Conservation (phyloP, 2,113 vertebrate species). For the Myotis davidii region DNA sequence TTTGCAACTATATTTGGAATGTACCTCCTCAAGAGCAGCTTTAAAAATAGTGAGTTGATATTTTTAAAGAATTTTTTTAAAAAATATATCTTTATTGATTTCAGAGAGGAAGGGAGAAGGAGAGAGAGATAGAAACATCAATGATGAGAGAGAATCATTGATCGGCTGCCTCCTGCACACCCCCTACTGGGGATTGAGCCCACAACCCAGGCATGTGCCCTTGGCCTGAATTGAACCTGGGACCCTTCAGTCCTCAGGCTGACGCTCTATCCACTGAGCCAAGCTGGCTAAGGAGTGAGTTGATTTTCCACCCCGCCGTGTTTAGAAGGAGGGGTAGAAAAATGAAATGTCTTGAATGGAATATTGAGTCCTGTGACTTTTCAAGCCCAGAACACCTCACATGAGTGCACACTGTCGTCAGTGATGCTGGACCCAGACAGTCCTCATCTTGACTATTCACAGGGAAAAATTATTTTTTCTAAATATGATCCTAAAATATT, state of each 20-base stretch:
- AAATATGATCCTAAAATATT: constrained; percentile 73
- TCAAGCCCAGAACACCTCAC: constrained; percentile 41
- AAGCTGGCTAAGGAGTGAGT: neutral
- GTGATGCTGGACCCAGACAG: constrained; percentile 51
- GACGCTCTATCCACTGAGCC: too few relatives aligned
- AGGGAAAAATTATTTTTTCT: constrained; percentile 78
- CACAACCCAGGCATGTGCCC: too few relatives aligned
- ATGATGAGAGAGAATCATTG: too few relatives aligned
- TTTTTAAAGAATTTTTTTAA: too few relatives aligned
- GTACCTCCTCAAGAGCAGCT: neutral
- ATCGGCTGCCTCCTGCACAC: too few relatives aligned
- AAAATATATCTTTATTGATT: too few relatives aligned
- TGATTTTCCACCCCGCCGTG: neutral
- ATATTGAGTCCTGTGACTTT: neutral
- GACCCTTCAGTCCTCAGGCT: too few relatives aligned
- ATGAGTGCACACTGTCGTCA: constrained; percentile 33
- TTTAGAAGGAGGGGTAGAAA: constrained; percentile 32
- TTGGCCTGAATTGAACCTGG: too few relatives aligned
- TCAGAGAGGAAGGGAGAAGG: too few relatives aligned
- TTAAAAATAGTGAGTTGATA: neutral
- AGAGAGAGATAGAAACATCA: too few relatives aligned
- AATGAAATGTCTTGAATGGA: constrained; percentile 16
- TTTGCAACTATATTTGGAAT: neutral
- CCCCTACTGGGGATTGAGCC: too few relatives aligned
- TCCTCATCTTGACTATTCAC: constrained; percentile 75